phyloP scores from a whole-genome alignment of 2,888 invertebrate species.

The Odontocolon sp. region DNA sequence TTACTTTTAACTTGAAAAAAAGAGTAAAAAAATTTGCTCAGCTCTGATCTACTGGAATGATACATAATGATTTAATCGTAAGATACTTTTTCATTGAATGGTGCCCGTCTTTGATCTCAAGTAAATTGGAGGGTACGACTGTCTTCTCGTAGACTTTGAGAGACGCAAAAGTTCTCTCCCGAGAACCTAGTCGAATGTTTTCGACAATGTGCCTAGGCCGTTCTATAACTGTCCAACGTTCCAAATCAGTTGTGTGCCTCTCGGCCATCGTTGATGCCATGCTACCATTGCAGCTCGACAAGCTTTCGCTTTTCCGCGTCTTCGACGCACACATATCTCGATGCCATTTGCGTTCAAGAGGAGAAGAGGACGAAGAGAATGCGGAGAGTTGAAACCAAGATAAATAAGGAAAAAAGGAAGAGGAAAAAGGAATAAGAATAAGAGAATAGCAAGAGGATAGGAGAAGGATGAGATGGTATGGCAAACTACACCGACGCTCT shows the following conservation, averaged over 20 bases:
- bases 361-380: constrained; percentile 41
- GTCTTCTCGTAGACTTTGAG: constrained; percentile 8
- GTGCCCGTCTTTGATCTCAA: too few species aligned
- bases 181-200: constrained; percentile 72
- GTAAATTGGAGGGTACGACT: neutral
- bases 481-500: constrained; percentile 49
- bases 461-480: neutral
- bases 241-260: constrained; percentile 73
- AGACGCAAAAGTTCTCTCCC: neutral
- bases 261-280: constrained; percentile 61
- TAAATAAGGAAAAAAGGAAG: neutral
- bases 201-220: constrained; percentile 76
- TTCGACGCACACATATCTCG: constrained; percentile 8
- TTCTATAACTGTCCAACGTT: constrained; percentile 79
- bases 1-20: too few species aligned
- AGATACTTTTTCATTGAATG: too few species aligned
- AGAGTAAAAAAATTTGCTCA: too few species aligned
- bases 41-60: too few species aligned
- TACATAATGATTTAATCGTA: too few species aligned
- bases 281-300: too few species aligned
- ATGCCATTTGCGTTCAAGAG: constrained; percentile 32
- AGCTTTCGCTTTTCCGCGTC: constrained; percentile 25
- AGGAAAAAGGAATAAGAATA: constrained; percentile 14
- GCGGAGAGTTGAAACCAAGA: neutral
- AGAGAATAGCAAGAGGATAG: neutral